Evolutionary conservation across 2,113 vertebrate species (phyloP), one percentile per base, ranked within the genome.

Genomic region (Trichomycterus rosablanca): DNA sequence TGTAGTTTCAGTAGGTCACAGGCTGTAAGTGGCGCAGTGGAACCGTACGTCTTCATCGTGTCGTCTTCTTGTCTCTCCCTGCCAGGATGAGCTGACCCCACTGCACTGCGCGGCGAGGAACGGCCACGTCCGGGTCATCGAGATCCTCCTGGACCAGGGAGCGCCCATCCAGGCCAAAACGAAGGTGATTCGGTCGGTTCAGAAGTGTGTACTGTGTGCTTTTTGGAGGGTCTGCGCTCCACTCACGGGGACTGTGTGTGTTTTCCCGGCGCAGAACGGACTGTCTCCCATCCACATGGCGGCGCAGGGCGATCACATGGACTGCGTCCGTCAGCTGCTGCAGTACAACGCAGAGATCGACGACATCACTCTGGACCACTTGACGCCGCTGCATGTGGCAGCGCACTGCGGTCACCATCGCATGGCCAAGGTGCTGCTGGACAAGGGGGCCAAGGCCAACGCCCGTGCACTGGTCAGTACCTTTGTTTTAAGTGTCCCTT

Each of bases 111-210:
- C 94, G 20, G 91, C 94, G 54, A 87, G 95, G 67, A 99, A 98
- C 5, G 95, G 96, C 20, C 96, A 99, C 0, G 89, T 95, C 46
- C 86, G 93, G 14, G 93, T 99, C 68, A 89, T 93, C 22, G 96
- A 98, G 86, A 90, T 97, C 84, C 87, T 99, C 50, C 82, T 99
- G 81, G 96, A 98, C 84, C 93, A 96, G 0, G 92, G 93, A 16
- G 93, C 96, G 63, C 94, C 94, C 50, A 96, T 99, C 74, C 93
- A 97, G 82, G 96, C 95, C 63, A 99, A 99, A 82, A 99, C 96
- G 74, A 99, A 99, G 93, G 96, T 97, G 74, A 11, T 2, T 20
- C 6, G 39, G 14, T n/a, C n/a, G n/a, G n/a, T n/a, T n/a, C n/a
- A n/a, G n/a, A n/a, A n/a, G n/a, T n/a, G n/a, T n/a, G n/a, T n/a